These are phyloP conservation scores for Augochlorella aurata DNA, from an alignment of 2,888 invertebrate genomes.

Conservation along the genomic window DNA sequence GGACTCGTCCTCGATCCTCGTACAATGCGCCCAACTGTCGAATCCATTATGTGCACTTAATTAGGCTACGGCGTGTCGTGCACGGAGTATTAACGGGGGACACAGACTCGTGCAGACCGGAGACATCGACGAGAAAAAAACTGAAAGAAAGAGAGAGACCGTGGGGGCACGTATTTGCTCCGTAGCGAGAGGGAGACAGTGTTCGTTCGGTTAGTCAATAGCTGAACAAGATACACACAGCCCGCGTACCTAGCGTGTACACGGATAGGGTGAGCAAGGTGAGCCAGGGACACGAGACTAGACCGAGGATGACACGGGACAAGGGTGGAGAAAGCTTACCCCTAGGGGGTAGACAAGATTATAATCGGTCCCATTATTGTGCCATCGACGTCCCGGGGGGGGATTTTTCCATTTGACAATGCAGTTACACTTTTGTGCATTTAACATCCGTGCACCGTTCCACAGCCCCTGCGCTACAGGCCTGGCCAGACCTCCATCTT, in stretches of 20 bases:
- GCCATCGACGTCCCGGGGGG: conserved; percentile 81
- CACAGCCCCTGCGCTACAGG: conserved; percentile 21
- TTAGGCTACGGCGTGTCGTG: conserved; percentile 74
- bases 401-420: conserved; percentile 80
- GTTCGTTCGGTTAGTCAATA: conserved; percentile 59
- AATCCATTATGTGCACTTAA: conserved; percentile 78
- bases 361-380: conserved; percentile 82
- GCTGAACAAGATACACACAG: conserved; percentile 70
- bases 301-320: conserved; percentile 52
- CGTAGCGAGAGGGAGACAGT: conserved; percentile 5
- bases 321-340: conserved; percentile 41
- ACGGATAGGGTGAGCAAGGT: conserved; percentile 61
- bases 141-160: conserved; percentile 8
- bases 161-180: not conserved
- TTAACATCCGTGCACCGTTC: conserved; percentile 76
- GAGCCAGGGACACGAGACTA: conserved; percentile 56
- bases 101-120: conserved; percentile 12
- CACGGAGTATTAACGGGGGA: conserved; percentile 59
- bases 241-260: conserved; percentile 42
- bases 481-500: conserved; percentile 6
- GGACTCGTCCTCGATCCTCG: conserved; percentile 24
- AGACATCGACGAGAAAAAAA: conserved; percentile 20
- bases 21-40: conserved; percentile 78
- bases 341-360: conserved; percentile 82
- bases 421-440: conserved; percentile 81